These are phyloP conservation scores for Malaclemys terrapin DNA, from an alignment of 2,113 vertebrate species.

Conservation along the genomic window DNA sequence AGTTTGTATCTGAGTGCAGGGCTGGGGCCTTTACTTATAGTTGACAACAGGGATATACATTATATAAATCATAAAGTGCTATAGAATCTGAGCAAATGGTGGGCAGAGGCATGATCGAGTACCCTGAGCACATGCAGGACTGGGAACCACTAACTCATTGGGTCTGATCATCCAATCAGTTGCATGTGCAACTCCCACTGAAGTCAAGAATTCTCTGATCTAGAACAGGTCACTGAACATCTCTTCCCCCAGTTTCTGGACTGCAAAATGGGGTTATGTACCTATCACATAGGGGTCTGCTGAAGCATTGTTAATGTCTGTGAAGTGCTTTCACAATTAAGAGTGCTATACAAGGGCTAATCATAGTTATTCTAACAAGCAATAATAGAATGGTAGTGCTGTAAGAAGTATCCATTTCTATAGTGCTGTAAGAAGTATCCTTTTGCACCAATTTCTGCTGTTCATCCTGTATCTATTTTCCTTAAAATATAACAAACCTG, in stretches of 20 bases:
- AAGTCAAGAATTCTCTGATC: neutral
- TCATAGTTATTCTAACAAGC: slow-evolving; percentile 4
- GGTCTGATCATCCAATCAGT: neutral
- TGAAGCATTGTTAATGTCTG: neutral
- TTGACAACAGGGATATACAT: neutral
- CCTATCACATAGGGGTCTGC: neutral
- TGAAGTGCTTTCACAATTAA: slow-evolving; percentile 16
- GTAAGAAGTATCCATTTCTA: too few relatives aligned
- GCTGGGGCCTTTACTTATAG: neutral
- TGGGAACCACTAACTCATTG: neutral
- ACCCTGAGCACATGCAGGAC: neutral
- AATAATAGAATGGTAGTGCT: neutral
- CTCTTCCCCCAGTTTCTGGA: neutral
- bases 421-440: neutral
- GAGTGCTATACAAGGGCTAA: neutral
- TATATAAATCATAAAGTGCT: neutral
- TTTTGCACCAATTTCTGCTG: neutral
- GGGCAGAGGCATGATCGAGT: neutral
- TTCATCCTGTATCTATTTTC: neutral
- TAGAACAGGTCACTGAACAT: neutral
- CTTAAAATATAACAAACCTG: neutral
- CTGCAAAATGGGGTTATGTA: neutral
- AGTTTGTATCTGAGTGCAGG: neutral
- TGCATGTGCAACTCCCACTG: rapidly evolving
- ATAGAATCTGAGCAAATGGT: neutral